phyloP scores from a whole-genome alignment of 1,140 invertebrate genomes.

The Drosophila seguyi region DNA sequence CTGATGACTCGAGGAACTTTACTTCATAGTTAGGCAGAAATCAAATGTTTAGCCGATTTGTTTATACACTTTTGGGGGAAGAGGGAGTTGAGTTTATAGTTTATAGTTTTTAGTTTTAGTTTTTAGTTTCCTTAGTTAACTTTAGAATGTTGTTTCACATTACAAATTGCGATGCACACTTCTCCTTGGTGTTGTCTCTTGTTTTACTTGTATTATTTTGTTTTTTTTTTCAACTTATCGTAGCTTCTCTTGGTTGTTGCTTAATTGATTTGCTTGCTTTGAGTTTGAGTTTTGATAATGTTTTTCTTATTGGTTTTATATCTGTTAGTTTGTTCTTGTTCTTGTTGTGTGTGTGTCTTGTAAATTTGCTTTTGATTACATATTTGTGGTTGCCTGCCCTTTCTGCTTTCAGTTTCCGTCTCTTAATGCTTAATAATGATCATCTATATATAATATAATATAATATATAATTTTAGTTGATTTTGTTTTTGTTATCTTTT shows the following conservation, averaged over 20 bases:
- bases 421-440: conserved; percentile 44
- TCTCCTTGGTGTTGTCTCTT: conserved; percentile 17
- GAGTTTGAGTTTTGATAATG: conserved; percentile 51
- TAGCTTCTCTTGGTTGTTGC: conserved; percentile 31
- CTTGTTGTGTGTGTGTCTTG: conserved; percentile 42
- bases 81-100: conserved; percentile 2
- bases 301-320: conserved; percentile 21
- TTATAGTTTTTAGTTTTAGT: not conserved
- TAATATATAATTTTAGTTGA: conserved; percentile 35
- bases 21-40: conserved; percentile 15
- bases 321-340: conserved; percentile 34
- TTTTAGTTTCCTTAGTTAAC: conserved; percentile 9
- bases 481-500: conserved; percentile 29
- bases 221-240: conserved; percentile 16
- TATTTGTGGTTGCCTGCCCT: conserved; percentile 39
- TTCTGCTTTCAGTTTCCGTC: conserved; percentile 34
- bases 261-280: conserved; percentile 67
- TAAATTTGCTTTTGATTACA: conserved; percentile 64
- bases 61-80: not conserved
- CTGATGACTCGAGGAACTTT: conserved; percentile 66
- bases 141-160: conserved; percentile 22
- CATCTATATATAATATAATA: conserved; percentile 31
- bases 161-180: conserved; percentile 12
- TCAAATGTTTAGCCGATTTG: conserved; percentile 13
- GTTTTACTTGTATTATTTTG: conserved; percentile 3